Percentiles rank a stretch among this genome's conserved stretches.
These are phyloP conservation scores for Paralichthys olivaceus DNA, from an alignment of 2,113 vertebrate species.

Conservation along the genomic window DNA sequence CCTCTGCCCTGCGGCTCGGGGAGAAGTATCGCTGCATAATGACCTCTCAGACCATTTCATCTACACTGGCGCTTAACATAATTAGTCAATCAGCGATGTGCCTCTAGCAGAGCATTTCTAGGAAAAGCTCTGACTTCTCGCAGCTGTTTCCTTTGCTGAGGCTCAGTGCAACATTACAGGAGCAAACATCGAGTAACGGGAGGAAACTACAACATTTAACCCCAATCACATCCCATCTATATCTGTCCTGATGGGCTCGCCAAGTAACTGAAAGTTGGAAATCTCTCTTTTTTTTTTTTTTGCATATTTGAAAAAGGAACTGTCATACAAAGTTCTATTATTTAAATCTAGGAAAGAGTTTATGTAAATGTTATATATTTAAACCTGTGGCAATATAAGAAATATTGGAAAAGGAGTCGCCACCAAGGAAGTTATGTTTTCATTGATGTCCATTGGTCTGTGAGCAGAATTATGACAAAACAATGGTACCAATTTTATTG, in stretches of 20 bases:
- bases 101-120: constrained; percentile 40
- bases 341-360: not conserved
- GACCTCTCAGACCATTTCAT: constrained; percentile 45
- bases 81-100: constrained; percentile 48
- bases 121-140: constrained; percentile 6
- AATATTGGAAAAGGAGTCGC: no score
- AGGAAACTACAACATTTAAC: constrained; percentile 33
- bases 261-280: not conserved
- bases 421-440: no score
- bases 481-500: no score
- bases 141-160: constrained; percentile 28
- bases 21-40: constrained; percentile 20
- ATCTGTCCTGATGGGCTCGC: not conserved
- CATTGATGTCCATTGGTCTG: no score
- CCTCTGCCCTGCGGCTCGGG: constrained; percentile 29
- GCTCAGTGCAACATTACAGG: constrained; percentile 27
- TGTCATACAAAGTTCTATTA: not conserved
- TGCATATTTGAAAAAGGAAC: not conserved
- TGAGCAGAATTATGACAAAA: no score
- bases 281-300: not conserved
- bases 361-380: not conserved
- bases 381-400: not conserved
- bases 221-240: constrained; percentile 6
- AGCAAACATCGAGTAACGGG: constrained; percentile 7
- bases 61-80: constrained; percentile 28